phyloP scores from a whole-genome alignment of 2,888 invertebrate genomes.

The Cylindroiulus punctatus region DNA sequence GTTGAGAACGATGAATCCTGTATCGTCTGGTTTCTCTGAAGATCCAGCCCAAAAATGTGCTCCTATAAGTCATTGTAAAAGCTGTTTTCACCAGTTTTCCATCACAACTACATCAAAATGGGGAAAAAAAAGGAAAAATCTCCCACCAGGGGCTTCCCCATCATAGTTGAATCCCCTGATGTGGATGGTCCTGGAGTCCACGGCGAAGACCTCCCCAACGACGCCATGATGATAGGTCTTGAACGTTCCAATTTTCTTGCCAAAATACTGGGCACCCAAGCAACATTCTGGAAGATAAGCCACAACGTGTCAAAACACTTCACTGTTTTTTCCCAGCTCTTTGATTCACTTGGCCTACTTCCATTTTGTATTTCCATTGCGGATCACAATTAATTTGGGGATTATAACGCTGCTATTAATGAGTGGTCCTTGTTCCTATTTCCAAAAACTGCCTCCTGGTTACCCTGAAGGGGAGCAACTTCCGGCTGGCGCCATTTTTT shows the following conservation, averaged over 20 bases:
- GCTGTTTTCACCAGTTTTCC: background rate
- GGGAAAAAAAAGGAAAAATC: background rate
- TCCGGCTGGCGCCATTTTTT: background rate
- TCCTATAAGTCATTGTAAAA: constrained; percentile 70
- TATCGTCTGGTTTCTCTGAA: constrained; percentile 74
- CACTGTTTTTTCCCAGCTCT: background rate
- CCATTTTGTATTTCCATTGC: background rate
- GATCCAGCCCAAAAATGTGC: constrained; percentile 91
- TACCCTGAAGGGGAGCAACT: background rate
- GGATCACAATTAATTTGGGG: background rate
- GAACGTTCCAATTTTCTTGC: constrained; percentile 57
- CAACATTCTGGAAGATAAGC: constrained; percentile 19
- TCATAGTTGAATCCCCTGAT: constrained; percentile 89
- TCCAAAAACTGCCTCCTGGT: background rate
- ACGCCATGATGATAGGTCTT: constrained; percentile 57
- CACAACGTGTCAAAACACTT: background rate
- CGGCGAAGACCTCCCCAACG: constrained; percentile 83
- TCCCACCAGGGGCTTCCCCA: constrained; percentile 85
- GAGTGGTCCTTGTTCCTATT: constrained; percentile 24
- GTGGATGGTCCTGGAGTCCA: constrained; percentile 86
- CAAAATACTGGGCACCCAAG: constrained; percentile 54
- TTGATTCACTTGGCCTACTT: constrained; percentile 28
- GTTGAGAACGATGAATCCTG: constrained; percentile 80
- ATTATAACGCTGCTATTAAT: background rate
- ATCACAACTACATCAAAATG: background rate